Base-by-base conservation (phyloP, 2,113 vertebrate genomes). In the Ibidorhyncha struthersii region DNA sequence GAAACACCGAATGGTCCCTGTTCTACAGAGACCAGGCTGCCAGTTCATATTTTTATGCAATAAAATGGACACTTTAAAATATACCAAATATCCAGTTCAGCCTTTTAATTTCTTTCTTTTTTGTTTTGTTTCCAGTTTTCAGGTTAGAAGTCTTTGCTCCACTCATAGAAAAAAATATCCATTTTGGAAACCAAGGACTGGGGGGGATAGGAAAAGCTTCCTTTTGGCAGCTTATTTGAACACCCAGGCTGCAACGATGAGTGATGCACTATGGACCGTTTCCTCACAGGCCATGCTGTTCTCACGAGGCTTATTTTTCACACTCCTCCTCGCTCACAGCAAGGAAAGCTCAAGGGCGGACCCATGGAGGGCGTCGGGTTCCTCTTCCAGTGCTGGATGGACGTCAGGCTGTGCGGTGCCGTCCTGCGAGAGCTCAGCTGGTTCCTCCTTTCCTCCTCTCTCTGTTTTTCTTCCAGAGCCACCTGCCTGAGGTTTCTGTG, bases 341-440 rank as follows among this genome's bases (percentile, higher is more conserved):
- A 50, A 19, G 34, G 56, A 86, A 32, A 86, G 53, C 65, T 61
- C 49, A n/a, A 76, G 61, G 49, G 50, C 65, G 43, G 41, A 80
- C 38, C 29, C 6, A 1, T 9, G 5, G 27, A 53, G 59, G 23
- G 13, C 19, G 2, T 52, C 8, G 1, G 53, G 34, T 40, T 90
- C 34, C 49, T 78, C 36, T 59, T 52, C n/a, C 62, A 9, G 34
- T 29, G 78, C 62, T 49, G 53, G n/a, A 8, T 26, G 36, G 61
- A 55, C 0, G 0, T 12, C 1, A 1, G 50, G 55, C 69, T 71
- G 36, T 3, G 2, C 4, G 1, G 47, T 9, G 38, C 20, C 34
- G 32, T 40, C 56, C 38, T 69, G 73, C 2, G 14, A 52, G 70
- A 65, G 19, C 26, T 92, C 56, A 77, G 20, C n/a, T 5, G 0